Conservation (phyloP, 2,888 invertebrate genomes). For the Thereva nobilitata region DNA sequence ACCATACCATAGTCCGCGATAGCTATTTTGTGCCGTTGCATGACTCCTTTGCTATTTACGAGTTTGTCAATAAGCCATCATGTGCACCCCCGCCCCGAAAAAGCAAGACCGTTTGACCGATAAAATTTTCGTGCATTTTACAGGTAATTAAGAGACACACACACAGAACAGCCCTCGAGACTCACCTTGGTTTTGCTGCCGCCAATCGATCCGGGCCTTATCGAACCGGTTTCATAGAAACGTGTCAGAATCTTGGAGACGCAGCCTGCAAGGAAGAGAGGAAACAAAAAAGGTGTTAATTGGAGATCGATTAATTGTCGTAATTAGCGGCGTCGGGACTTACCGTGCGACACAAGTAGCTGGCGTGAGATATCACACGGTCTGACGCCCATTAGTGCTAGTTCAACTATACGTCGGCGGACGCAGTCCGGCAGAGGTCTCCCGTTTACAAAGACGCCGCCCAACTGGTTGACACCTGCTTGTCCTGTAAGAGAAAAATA, state of each 20-base stretch:
- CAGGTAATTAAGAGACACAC: slow-evolving; percentile 29
- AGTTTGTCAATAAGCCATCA: slow-evolving; percentile 9
- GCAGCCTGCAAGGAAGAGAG: slow-evolving; percentile 63
- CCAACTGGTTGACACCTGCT: slow-evolving; percentile 95
- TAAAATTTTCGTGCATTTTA: slow-evolving; percentile 28
- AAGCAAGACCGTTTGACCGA: slow-evolving; percentile 5
- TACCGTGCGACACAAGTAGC: slow-evolving; percentile 88
- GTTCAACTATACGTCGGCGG: slow-evolving; percentile 88
- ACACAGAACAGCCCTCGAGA: slow-evolving; percentile 7
- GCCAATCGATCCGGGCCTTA: slow-evolving; percentile 92
- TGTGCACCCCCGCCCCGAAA: neutral
- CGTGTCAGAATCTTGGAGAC: slow-evolving; percentile 95
- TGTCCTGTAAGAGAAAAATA: slow-evolving; percentile 69
- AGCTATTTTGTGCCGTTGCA: too few species aligned
- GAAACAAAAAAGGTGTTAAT: slow-evolving; percentile 27
- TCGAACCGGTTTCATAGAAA: slow-evolving; percentile 96
- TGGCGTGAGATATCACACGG: slow-evolving; percentile 97
- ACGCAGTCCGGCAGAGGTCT: slow-evolving; percentile 95
- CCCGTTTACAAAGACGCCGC: slow-evolving; percentile 96
- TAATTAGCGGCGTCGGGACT: slow-evolving; percentile 41
- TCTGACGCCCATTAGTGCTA: slow-evolving; percentile 90
- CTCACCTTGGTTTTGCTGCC: slow-evolving; percentile 93
- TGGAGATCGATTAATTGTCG: slow-evolving; percentile 33
- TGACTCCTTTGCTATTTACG: slow-evolving; percentile 3
- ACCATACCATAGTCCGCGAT: slow-evolving; percentile 13